These are phyloP conservation scores for Alosa sapidissima DNA, from an alignment of 2,797 vertebrate genomes.

Conservation along the genomic window DNA sequence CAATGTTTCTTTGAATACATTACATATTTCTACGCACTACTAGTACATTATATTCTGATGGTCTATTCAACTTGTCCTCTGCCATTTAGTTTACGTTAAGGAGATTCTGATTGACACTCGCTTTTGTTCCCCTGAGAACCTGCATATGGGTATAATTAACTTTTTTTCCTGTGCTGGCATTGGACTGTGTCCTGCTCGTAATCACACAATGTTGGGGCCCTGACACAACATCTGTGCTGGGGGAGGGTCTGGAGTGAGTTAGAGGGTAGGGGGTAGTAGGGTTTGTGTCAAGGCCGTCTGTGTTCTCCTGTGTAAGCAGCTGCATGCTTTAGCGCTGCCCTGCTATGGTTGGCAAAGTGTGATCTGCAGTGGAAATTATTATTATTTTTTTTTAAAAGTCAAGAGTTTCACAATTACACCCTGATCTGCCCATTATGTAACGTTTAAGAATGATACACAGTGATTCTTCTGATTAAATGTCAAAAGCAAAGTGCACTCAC, in stretches of 20 bases:
- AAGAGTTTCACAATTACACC: neutral
- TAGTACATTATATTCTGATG: neutral
- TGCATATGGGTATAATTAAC: slow-evolving; percentile 23
- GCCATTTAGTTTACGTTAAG: neutral
- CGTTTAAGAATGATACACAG: neutral
- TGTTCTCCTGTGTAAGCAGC: slow-evolving; percentile 33
- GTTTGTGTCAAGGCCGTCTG: slow-evolving; percentile 30
- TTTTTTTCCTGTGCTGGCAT: slow-evolving; percentile 26
- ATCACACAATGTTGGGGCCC: slow-evolving; percentile 27
- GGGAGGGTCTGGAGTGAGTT: neutral
- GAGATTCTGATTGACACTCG: slow-evolving; percentile 12
- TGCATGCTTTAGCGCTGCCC: slow-evolving; percentile 16
- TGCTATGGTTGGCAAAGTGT: neutral
- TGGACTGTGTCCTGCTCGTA: slow-evolving; percentile 37
- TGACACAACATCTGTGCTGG: slow-evolving; percentile 32
- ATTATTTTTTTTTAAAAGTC: neutral
- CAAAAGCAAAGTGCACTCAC: neutral
- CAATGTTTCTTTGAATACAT: neutral
- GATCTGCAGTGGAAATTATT: slow-evolving; percentile 33
- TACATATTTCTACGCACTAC: neutral
- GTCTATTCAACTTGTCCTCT: slow-evolving; percentile 9
- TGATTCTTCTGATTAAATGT: neutral
- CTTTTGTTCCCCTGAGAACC: slow-evolving; percentile 22
- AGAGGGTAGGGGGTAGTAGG: neutral
- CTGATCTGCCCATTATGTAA: neutral